These are phyloP conservation scores for Synanthedon vespiformis DNA, from an alignment of 2,888 invertebrate species.

Conservation along the genomic window DNA sequence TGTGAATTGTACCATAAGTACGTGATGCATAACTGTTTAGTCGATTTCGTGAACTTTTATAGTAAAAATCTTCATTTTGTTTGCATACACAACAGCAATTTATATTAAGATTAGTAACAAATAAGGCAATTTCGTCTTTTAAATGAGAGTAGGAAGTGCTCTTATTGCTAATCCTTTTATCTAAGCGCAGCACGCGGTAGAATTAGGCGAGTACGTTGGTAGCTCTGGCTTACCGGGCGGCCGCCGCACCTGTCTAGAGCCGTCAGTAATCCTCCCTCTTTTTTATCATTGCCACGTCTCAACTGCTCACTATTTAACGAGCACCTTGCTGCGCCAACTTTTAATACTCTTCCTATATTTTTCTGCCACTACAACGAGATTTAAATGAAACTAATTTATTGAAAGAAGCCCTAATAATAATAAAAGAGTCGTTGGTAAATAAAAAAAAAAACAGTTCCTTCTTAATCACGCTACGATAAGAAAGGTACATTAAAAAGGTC, in stretches of 20 bases:
- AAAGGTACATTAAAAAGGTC: conserved; percentile 69
- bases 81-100: too few relatives aligned
- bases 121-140: too few relatives aligned
- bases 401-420: not conserved
- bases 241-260: conserved; percentile 35
- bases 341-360: conserved; percentile 2
- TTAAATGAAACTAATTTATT: not conserved
- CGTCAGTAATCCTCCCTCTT: conserved; percentile 36
- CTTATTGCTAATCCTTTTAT: conserved; percentile 52
- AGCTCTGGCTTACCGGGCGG: conserved; percentile 17
- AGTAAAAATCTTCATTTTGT: conserved; percentile 4
- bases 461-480: conserved; percentile 64
- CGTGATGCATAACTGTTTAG: too few relatives aligned
- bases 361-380: not conserved
- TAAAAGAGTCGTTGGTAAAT: not conserved
- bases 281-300: conserved; percentile 32
- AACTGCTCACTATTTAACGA: conserved; percentile 33
- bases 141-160: conserved; percentile 13
- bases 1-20: too few relatives aligned
- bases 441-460: conserved; percentile 8
- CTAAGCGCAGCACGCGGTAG: conserved; percentile 47
- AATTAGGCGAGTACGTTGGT: conserved; percentile 23
- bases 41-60: too few relatives aligned
- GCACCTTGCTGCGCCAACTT: conserved; percentile 24
- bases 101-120: too few relatives aligned